Base-by-base conservation (phyloP, 2,113 vertebrate species). In the Rhadina sibilatrix region DNA sequence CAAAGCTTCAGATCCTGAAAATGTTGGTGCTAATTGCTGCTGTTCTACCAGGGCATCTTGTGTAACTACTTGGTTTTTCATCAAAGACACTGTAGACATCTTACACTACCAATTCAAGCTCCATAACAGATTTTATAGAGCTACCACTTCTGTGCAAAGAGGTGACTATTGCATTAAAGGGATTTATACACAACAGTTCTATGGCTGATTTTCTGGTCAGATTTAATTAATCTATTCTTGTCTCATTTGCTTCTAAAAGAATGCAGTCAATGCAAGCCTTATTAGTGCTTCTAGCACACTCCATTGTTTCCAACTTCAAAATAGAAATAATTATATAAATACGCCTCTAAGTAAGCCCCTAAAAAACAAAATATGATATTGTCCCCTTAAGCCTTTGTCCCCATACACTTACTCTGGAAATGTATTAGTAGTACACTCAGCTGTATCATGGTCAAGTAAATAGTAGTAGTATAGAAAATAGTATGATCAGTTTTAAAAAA, bases 171-270 rank as follows among this genome's bases (percentile, higher is more conserved):
- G 8, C 46, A 89, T 61, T 40, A 74, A 65, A 35, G n/a, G 20
- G 19, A 83, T 81, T 92, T 81, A 83, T 46, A 65, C 12, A 54
- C 12, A 57, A 9, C 13, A 0, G 3, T 57, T 86, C 17, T 40
- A 54, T 52, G n/a, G 66, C 69, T 88, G 87, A 49, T 77, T 91
- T 94, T 91, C 60, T 87, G 54, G 46, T 78, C 81, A 94, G n/a
- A 75, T 89, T 83, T 92, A 92, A 95, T 94, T 94, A 91, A 84
- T 60, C 47, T 70, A 6, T 46, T 63, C 14, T 87, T 90, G 35
- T 81, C 47, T 86, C 46, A 86, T 49, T 50, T 17, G 23, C 5
- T 89, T 87, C 56, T 63, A 42, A 87, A 83, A 50, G 11, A 81
- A 78, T 15, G 35, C 2, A 52, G 38, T 69, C 50, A 89, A 61